Conservation (phyloP, 2,797 vertebrate species). For the Catharus ustulatus region DNA sequence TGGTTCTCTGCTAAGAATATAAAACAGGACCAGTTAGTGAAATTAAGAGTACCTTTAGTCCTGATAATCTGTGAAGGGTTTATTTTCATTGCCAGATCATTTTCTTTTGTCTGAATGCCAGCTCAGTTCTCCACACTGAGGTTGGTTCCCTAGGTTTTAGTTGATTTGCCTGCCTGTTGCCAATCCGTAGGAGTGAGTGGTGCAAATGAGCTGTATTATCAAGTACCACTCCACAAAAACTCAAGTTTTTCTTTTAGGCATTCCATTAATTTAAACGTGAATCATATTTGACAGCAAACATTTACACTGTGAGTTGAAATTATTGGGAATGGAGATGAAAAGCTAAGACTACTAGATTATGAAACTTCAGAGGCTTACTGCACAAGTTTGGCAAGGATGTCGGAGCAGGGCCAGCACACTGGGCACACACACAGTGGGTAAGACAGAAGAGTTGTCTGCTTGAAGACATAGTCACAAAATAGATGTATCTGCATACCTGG, state of each 20-base stretch:
- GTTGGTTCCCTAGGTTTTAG: background rate
- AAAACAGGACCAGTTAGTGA: background rate
- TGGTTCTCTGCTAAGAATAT: background rate
- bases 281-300: background rate
- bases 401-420: background rate
- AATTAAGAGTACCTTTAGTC: background rate
- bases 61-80: background rate
- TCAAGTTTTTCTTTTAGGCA: background rate
- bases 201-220: background rate
- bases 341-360: background rate
- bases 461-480: background rate
- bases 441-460: background rate
- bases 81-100: background rate
- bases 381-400: background rate
- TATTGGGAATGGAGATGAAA: background rate
- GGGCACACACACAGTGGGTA: rapidly evolving
- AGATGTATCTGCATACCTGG: background rate
- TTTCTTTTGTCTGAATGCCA: background rate
- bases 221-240: background rate
- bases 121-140: background rate
- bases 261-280: slow-evolving; percentile 14
- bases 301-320: background rate
- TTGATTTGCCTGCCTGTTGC: slow-evolving; percentile 9
- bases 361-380: background rate
- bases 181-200: background rate